phyloP scores from a whole-genome alignment of 2,888 invertebrate genomes.

The Cerastis leucographa region DNA sequence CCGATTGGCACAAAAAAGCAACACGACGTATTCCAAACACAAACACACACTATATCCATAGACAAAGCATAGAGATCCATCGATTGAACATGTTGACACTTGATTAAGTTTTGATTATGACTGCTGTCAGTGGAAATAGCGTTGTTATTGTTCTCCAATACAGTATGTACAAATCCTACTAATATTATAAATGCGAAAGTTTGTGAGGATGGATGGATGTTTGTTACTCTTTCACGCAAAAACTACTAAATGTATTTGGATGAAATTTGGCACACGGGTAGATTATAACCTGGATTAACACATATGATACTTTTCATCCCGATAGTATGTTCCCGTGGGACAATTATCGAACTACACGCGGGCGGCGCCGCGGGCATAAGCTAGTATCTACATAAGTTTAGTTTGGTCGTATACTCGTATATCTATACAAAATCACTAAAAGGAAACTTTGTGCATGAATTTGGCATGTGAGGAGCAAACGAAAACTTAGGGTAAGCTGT shows the following conservation, averaged over 20 bases:
- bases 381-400: too few species aligned
- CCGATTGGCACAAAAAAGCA: constrained; percentile 10
- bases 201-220: too few species aligned
- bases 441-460: background rate
- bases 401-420: background rate
- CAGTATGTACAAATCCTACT: too few species aligned
- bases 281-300: too few species aligned
- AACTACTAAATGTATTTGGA: too few species aligned
- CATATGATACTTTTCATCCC: too few species aligned
- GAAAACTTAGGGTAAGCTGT: background rate
- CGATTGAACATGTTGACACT: constrained; percentile 31
- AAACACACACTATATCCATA: constrained; percentile 12
- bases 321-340: too few species aligned
- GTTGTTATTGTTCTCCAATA: constrained; percentile 18
- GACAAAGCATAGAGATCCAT: constrained; percentile 26
- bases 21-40: background rate
- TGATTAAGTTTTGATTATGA: constrained; percentile 37
- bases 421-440: background rate
- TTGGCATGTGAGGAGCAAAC: background rate
- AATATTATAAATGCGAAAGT: too few species aligned
- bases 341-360: too few species aligned
- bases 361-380: too few species aligned
- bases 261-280: too few species aligned
- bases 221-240: too few species aligned
- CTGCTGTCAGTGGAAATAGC: constrained; percentile 21